These are phyloP conservation scores for Apostichopus japonicus DNA, from an alignment of 35 echinoderm and acorn worm species.

Conservation along the genomic window DNA sequence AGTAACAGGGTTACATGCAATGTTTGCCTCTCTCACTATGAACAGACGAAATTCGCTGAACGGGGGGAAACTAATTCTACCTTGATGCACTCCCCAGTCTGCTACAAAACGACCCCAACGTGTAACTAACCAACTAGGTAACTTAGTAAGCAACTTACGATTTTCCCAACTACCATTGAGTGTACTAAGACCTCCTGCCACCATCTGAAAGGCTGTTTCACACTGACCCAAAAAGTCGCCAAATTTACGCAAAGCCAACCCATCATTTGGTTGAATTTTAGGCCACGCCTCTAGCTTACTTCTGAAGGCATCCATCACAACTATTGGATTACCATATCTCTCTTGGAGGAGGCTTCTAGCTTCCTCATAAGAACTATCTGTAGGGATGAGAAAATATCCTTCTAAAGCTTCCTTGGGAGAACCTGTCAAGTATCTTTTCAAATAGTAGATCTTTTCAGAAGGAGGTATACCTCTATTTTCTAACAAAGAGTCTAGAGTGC, in stretches of 20 bases:
- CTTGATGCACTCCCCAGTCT: not conserved
- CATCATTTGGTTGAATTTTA: constrained; percentile 6
- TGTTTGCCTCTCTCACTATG: not conserved
- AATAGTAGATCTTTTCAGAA: constrained; percentile 60
- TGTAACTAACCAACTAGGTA: not conserved
- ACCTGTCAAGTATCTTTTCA: constrained; percentile 62
- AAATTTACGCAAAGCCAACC: not conserved
- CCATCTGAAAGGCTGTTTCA: not conserved
- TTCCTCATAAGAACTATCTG: not conserved
- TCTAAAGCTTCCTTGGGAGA: constrained; percentile 58
- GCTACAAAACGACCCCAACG: not conserved
- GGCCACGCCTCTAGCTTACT: constrained; percentile 23
- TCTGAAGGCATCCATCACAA: not conserved
- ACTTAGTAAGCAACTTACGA: not conserved
- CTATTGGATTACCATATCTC: constrained; percentile 4
- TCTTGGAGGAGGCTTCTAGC: not conserved
- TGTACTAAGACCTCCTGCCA: constrained; percentile 6
- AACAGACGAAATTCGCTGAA: constrained; percentile 8
- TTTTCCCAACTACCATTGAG: constrained; percentile 19
- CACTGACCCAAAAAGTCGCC: not conserved
- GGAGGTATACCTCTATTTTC: constrained; percentile 51
- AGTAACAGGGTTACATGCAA: constrained; percentile 21
- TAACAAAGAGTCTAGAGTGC: too few species aligned
- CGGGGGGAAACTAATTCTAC: not conserved
- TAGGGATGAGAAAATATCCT: constrained; percentile 50